Percentiles rank a stretch among this genome's conserved stretches.
phyloP scores from a whole-genome alignment of 2,113 vertebrate genomes.

The Rattus rattus region DNA sequence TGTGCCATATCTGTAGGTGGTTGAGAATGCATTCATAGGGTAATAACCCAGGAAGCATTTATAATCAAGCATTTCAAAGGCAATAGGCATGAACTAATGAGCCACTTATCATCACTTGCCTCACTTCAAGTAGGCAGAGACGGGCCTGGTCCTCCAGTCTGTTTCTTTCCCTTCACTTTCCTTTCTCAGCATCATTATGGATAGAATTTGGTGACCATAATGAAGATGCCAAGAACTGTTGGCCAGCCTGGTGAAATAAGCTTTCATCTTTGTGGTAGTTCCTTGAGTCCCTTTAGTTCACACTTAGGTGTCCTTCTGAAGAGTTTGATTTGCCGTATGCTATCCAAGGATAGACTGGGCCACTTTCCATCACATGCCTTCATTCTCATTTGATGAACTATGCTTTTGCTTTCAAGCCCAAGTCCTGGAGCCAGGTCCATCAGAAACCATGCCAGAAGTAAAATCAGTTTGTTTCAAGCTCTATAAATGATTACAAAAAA shows the following conservation, averaged over 20 bases:
- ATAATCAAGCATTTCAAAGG: conserved; percentile 22
- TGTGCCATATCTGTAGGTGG: conserved; percentile 43
- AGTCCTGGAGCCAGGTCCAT: neutral
- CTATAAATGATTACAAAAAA: neutral
- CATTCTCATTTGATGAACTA: neutral
- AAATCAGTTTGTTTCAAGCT: neutral
- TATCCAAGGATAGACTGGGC: neutral
- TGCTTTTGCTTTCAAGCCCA: neutral
- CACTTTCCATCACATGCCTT: neutral
- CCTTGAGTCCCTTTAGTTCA: neutral
- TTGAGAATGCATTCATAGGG: neutral
- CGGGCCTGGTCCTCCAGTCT: neutral
- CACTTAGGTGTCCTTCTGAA: neutral
- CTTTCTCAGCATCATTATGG: neutral
- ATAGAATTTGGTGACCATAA: neutral
- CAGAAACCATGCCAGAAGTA: neutral
- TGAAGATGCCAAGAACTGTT: neutral
- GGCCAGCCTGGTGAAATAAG: neutral
- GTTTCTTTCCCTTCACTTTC: neutral
- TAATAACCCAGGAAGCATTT: neutral
- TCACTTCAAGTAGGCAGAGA: neutral
- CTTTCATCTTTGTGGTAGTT: neutral
- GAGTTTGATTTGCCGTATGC: conserved; percentile 9
- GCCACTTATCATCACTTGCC: neutral
- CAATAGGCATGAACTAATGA: neutral